Evolutionary conservation across 2,888 invertebrate genomes (phyloP).

Genomic region (Boloria euphrosyne): DNA sequence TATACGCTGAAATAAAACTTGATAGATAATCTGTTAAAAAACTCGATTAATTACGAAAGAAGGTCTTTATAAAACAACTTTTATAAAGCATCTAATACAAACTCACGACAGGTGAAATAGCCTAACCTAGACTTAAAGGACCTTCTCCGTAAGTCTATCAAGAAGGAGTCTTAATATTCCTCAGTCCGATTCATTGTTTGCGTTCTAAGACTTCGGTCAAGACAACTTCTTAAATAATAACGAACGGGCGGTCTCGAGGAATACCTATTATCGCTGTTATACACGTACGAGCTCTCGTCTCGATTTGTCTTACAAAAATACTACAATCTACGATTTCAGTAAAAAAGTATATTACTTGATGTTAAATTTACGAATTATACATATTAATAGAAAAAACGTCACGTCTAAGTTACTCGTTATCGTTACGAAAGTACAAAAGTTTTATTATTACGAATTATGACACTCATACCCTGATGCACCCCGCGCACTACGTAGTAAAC

Average conservation of each 20-base stretch:
- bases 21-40: neutral
- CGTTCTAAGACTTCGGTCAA: conserved; percentile 38
- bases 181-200: conserved; percentile 36
- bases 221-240: conserved; percentile 61
- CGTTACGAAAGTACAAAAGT: conserved; percentile 80
- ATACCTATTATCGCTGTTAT: conserved; percentile 81
- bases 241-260: conserved; percentile 60
- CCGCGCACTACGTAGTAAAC: conserved; percentile 75
- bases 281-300: conserved; percentile 72
- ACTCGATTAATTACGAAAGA: neutral
- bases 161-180: conserved; percentile 56
- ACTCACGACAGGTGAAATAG: conserved; percentile 64
- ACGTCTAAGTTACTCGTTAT: conserved; percentile 74
- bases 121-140: conserved; percentile 65
- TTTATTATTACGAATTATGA: conserved; percentile 75
- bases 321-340: conserved; percentile 76
- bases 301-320: conserved; percentile 75
- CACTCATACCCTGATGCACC: conserved; percentile 83
- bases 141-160: conserved; percentile 53
- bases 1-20: neutral
- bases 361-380: conserved; percentile 70
- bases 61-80: conserved; percentile 40
- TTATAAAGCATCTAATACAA: conserved; percentile 66
- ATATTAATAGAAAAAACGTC: conserved; percentile 75
- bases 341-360: conserved; percentile 77